These are phyloP conservation scores for Ploceus nigricollis DNA, from an alignment of 2,113 vertebrate species.

Conservation along the genomic window DNA sequence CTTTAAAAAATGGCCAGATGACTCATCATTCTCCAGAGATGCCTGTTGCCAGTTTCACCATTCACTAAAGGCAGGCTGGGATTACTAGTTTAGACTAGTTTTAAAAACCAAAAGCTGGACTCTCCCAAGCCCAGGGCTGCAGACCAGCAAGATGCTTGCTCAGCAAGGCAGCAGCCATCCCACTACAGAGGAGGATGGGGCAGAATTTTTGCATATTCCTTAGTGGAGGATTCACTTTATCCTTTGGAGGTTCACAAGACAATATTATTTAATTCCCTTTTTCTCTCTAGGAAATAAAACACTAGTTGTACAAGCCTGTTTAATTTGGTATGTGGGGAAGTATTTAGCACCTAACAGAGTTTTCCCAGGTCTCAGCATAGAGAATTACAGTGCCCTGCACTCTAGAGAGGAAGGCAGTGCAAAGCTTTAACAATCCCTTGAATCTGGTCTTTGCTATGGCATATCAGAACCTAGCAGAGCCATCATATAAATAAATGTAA, in stretches of 20 bases:
- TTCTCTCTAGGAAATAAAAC: neutral
- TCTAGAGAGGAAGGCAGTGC: neutral
- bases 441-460: neutral
- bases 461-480: neutral
- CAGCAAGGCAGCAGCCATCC: neutral
- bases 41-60: neutral
- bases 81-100: neutral
- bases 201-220: neutral
- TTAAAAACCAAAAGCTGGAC: neutral
- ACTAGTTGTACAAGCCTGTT: neutral
- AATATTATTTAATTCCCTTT: neutral
- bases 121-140: neutral
- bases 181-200: accelerated
- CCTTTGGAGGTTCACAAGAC: neutral
- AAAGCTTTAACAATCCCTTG: neutral
- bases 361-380: neutral
- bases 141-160: neutral
- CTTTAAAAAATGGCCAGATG: neutral
- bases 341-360: neutral
- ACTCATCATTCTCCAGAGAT: neutral
- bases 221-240: neutral
- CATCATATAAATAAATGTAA: neutral
- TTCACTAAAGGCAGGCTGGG: neutral
- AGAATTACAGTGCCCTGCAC: no score
- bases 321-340: neutral